Percentiles rank a stretch among this genome's conserved stretches.
Evolutionary conservation across 35 echinoderm and acorn worm species (phyloP).

Genomic region (Nesometra sesokonis): DNA sequence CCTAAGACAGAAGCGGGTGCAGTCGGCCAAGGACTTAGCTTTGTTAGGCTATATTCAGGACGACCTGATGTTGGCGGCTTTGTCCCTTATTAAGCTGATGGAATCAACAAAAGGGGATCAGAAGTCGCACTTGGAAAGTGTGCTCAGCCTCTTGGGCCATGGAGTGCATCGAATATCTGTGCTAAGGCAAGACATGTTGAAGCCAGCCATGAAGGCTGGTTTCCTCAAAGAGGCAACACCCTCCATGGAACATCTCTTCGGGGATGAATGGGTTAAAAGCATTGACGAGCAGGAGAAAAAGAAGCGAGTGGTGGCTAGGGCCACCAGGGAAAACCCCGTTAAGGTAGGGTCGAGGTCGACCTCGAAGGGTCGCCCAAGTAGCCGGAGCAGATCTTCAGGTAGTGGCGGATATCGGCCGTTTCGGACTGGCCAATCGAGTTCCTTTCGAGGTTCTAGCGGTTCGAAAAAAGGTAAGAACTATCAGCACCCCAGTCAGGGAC

Average conservation of each 20-base stretch:
- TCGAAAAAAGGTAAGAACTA: background rate
- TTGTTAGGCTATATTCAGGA: too few relatives aligned
- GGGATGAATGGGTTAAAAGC: background rate
- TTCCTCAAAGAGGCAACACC: background rate
- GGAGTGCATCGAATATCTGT: background rate
- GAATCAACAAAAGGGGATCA: background rate
- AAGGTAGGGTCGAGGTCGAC: background rate
- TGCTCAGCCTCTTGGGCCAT: background rate
- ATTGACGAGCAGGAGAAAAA: background rate
- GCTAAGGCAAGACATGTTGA: background rate
- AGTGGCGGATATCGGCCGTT: background rate
- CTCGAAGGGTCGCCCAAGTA: background rate
- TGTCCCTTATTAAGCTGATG: background rate
- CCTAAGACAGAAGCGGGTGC: too few relatives aligned
- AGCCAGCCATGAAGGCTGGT: background rate
- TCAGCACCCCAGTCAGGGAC: background rate
- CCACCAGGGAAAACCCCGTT: background rate
- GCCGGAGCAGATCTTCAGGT: background rate
- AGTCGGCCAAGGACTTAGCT: too few relatives aligned
- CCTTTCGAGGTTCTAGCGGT: background rate
- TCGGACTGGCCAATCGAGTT: background rate
- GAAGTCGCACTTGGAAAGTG: background rate
- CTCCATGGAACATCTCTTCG: background rate
- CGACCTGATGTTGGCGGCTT: too few relatives aligned
- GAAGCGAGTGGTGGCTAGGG: background rate